phyloP scores from a whole-genome alignment of 2,888 invertebrate genomes.

The Leptarthrus brevirostris region DNA sequence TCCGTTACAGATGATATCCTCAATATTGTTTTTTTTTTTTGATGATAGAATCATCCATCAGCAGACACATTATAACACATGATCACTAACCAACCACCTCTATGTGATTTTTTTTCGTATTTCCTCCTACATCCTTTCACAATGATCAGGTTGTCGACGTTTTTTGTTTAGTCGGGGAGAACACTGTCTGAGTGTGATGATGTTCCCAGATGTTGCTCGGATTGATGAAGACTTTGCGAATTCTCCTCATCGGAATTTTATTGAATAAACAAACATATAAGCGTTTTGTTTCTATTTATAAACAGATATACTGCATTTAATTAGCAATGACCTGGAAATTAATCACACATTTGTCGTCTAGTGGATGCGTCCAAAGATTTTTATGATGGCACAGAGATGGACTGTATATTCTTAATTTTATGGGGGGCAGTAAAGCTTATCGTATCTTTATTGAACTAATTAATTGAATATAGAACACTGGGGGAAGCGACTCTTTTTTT shows the following conservation, averaged over 20 bases:
- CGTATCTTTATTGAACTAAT: slow-evolving; percentile 15
- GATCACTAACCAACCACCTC: neutral
- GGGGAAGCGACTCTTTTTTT: neutral
- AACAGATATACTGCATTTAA: slow-evolving; percentile 14
- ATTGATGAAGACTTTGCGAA: slow-evolving; percentile 4
- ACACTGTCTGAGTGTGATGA: neutral
- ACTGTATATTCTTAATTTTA: too few species aligned
- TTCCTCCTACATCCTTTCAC: neutral
- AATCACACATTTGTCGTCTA: neutral
- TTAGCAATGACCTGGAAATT: slow-evolving; percentile 44
- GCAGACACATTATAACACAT: neutral
- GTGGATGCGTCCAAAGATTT: neutral
- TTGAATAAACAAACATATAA: slow-evolving; percentile 26
- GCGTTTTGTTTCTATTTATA: slow-evolving; percentile 37
- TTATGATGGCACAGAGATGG: too few species aligned
- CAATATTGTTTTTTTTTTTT: neutral
- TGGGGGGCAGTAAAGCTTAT: too few species aligned
- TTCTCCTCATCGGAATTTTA: neutral
- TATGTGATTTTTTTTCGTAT: neutral
- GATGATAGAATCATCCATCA: neutral
- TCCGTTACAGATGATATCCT: slow-evolving; percentile 32
- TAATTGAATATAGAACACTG: slow-evolving; percentile 18
- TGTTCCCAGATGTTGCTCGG: slow-evolving; percentile 19
- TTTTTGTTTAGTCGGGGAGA: neutral
- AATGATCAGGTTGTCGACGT: neutral